These are phyloP conservation scores for Pseudorhiza aurosa DNA, from an alignment of 30 jellyfish, hydroid and myxozoan species.

Conservation along the genomic window DNA sequence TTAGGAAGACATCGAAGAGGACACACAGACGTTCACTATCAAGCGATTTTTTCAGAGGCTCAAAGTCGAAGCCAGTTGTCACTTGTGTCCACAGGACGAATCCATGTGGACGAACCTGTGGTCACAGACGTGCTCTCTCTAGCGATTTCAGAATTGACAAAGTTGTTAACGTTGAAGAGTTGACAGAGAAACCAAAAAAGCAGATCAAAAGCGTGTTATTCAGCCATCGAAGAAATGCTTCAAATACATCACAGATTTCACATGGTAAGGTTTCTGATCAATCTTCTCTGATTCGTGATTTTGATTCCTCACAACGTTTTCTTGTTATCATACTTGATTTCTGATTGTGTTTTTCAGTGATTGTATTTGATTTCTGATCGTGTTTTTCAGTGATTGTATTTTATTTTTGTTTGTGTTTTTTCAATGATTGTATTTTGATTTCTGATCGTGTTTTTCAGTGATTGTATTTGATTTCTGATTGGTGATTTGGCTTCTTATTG, in stretches of 20 bases:
- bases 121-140: slow-evolving; percentile 93
- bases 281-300: no score
- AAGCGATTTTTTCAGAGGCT: slow-evolving; percentile 63
- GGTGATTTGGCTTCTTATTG: no score
- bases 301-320: no score
- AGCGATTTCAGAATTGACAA: slow-evolving; percentile 72
- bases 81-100: slow-evolving; percentile 92
- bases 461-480: no score
- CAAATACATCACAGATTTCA: slow-evolving; percentile 62
- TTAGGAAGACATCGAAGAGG: slow-evolving; percentile 8
- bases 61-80: slow-evolving; percentile 54
- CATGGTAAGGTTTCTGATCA: no score
- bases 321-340: no score
- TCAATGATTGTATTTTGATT: no score
- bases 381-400: no score
- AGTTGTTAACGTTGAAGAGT: slow-evolving; percentile 18
- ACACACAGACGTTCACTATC: slow-evolving; percentile 64
- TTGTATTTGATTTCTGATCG: no score
- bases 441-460: no score
- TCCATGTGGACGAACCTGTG: slow-evolving; percentile 89
- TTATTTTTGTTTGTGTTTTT: no score
- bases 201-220: slow-evolving; percentile 42
- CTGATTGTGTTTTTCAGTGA: no score
- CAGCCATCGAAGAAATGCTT: slow-evolving; percentile 56
- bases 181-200: slow-evolving; percentile 5